phyloP scores from a whole-genome alignment of 2,113 vertebrate species.

The Chlamydotis undulata region DNA sequence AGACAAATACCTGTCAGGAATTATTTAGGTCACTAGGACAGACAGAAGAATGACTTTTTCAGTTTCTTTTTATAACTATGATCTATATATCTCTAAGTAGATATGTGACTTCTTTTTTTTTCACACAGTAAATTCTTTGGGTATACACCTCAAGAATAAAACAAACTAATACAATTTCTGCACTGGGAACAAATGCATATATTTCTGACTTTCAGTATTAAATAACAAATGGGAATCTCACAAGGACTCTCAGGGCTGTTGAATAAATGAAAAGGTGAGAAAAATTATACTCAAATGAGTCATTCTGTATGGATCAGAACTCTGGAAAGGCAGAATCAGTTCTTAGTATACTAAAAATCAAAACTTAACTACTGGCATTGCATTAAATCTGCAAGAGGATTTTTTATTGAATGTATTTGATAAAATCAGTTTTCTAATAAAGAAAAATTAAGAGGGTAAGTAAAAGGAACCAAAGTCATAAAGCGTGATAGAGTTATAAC shows the following conservation, averaged over 20 bases:
- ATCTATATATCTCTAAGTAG: neutral
- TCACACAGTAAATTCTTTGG: neutral
- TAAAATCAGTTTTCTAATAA: slow-evolving; percentile 29
- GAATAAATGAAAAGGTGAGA: slow-evolving; percentile 34
- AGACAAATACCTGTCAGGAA: slow-evolving; percentile 39
- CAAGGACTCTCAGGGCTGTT: neutral
- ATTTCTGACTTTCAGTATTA: neutral
- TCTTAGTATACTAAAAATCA: slow-evolving; percentile 17
- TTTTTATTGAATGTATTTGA: slow-evolving; percentile 7
- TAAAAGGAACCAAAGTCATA: slow-evolving; percentile 7
- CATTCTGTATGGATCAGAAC: neutral
- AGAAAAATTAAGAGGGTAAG: neutral
- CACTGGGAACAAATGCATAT: neutral
- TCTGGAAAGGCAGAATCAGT: neutral
- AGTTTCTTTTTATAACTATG: neutral
- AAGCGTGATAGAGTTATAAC: neutral
- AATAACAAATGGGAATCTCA: slow-evolving; percentile 7
- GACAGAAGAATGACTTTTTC: slow-evolving; percentile 9
- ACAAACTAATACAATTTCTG: neutral
- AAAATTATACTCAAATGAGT: slow-evolving; percentile 14
- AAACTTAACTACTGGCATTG: slow-evolving; percentile 25
- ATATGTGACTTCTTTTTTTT: neutral
- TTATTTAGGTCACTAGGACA: slow-evolving; percentile 38
- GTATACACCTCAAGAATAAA: neutral
- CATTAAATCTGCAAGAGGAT: neutral